Percentiles rank a stretch among this genome's conserved stretches.
phyloP scores from a whole-genome alignment of 2,113 vertebrate species.

The Oreocharis arfaki region DNA sequence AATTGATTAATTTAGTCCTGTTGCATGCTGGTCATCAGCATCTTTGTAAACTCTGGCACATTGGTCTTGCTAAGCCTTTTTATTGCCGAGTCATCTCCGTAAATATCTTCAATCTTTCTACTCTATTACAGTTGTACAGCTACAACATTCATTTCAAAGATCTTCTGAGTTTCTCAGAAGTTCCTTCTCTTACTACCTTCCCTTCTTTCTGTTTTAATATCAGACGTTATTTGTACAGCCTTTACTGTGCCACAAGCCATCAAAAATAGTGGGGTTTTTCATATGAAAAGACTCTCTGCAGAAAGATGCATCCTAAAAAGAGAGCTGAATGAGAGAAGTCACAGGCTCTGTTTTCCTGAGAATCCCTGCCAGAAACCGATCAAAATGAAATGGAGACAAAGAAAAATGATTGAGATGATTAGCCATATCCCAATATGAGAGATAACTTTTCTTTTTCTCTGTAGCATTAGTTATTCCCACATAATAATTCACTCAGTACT shows the following conservation, averaged over 20 bases:
- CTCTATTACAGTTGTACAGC: not conserved
- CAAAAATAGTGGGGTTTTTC: accelerated
- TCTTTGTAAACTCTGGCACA: not conserved
- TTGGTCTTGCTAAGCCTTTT: not conserved
- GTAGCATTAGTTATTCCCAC: not conserved
- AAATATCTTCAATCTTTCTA: not conserved
- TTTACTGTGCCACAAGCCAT: not conserved
- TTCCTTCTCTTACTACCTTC: not conserved
- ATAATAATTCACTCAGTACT: not conserved
- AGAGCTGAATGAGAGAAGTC: not conserved
- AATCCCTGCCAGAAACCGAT: not conserved
- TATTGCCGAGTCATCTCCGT: not conserved
- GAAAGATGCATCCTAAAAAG: not conserved
- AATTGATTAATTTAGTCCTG: not conserved
- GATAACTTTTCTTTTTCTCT: not conserved
- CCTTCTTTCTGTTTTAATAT: not conserved
- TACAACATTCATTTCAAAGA: not conserved
- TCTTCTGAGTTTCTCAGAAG: not conserved
- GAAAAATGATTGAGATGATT: not conserved
- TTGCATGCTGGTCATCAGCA: not conserved
- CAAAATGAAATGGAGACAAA: not conserved
- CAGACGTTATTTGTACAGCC: not conserved
- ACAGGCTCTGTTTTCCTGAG: not conserved
- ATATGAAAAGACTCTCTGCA: not conserved
- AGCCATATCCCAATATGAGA: no score